These are phyloP conservation scores for Zoanthus gigantus DNA, from an alignment of 92 coral and sea anemone species.

Conservation along the genomic window DNA sequence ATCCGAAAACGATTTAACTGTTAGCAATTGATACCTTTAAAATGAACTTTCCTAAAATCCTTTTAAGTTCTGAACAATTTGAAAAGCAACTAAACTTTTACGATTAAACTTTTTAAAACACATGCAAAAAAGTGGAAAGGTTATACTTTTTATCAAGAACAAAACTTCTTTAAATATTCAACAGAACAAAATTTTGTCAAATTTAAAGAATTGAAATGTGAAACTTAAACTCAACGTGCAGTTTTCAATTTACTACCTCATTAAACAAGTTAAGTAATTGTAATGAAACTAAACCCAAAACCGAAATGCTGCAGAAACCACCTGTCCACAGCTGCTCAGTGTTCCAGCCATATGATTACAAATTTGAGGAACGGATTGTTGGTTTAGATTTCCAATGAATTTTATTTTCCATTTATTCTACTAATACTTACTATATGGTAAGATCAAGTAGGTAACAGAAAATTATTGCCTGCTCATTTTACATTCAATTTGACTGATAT, in stretches of 20 bases:
- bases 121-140: background rate
- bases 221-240: constrained; percentile 1
- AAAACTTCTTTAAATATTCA: background rate
- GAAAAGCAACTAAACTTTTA: constrained; percentile 30
- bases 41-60: constrained; percentile 1
- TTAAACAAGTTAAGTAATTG: constrained; percentile 11
- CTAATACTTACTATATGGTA: background rate
- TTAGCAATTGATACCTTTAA: background rate
- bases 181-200: background rate
- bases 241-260: constrained; percentile 14
- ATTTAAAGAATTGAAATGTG: background rate
- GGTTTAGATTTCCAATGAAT: background rate
- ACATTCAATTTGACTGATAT: background rate
- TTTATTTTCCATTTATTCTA: background rate
- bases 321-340: constrained; percentile 29
- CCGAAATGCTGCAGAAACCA: background rate
- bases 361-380: background rate
- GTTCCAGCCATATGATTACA: constrained; percentile 11
- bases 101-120: background rate
- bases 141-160: background rate
- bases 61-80: constrained; percentile 1
- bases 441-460: background rate
- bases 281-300: background rate
- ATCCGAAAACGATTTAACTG: constrained; percentile 28
- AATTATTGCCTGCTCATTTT: background rate